Conservation (phyloP, 2,113 vertebrate species). For the Cavia porcellus region DNA sequence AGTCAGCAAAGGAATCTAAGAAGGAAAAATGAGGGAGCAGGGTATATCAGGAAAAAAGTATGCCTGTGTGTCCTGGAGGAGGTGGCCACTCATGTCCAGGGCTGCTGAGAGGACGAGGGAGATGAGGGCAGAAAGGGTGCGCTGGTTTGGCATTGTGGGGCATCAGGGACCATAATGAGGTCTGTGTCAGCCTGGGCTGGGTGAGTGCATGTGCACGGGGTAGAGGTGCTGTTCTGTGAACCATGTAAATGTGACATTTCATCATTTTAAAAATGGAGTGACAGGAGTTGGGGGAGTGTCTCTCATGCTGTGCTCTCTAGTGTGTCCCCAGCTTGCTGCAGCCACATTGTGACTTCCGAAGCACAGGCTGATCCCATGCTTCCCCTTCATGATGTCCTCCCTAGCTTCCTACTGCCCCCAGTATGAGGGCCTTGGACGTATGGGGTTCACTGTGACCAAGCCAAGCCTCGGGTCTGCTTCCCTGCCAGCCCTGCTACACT, state of each 20-base stretch:
- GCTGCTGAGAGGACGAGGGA: neutral
- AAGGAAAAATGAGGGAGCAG: neutral
- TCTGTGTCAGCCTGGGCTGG: no score
- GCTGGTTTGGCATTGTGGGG: neutral
- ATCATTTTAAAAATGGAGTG: neutral
- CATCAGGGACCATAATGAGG: neutral
- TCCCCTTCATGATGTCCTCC: slow-evolving; percentile 30
- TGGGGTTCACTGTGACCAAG: neutral
- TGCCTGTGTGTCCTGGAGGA: neutral
- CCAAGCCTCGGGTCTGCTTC: neutral
- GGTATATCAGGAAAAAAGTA: neutral
- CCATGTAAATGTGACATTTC: neutral
- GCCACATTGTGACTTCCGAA: neutral
- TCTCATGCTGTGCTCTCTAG: neutral
- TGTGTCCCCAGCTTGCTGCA: neutral
- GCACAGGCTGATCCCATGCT: neutral
- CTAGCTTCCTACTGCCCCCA: neutral
- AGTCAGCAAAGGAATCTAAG: neutral
- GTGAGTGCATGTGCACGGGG: neutral
- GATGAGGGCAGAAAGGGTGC: neutral
- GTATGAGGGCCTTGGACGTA: neutral
- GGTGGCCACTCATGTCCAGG: neutral
- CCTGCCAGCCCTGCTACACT: neutral
- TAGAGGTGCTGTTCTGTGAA: no score
- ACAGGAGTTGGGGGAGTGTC: neutral